Percentiles rank a stretch among this genome's conserved stretches.
Evolutionary conservation across 1,140 invertebrate species (phyloP).

Genomic region (Tribolium madens): DNA sequence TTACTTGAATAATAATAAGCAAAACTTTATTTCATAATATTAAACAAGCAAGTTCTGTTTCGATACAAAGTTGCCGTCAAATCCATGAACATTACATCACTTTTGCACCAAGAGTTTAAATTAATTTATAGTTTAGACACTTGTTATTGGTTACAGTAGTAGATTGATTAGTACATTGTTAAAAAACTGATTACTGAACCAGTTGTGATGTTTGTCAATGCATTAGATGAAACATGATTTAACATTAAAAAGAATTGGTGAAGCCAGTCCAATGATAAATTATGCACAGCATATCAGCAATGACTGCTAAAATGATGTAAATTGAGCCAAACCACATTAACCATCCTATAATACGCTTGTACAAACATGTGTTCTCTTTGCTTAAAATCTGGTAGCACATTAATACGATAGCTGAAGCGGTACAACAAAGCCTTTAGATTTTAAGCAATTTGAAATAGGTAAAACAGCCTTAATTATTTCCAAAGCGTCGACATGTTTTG

Average conservation of each 20-base stretch:
- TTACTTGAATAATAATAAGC: too few relatives aligned
- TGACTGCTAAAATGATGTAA: slow-evolving; percentile 15
- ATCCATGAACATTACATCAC: background rate
- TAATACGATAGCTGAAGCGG: slow-evolving; percentile 12
- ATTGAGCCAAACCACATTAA: slow-evolving; percentile 31
- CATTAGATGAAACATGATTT: background rate
- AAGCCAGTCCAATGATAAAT: slow-evolving; percentile 21
- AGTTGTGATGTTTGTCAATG: slow-evolving; percentile 28
- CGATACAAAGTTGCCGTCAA: background rate
- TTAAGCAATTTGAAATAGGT: slow-evolving; percentile 20
- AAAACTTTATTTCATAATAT: too few relatives aligned
- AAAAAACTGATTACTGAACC: background rate
- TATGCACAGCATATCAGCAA: slow-evolving; percentile 14
- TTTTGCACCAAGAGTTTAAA: background rate
- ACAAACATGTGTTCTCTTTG: slow-evolving; percentile 16
- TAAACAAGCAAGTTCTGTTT: too few relatives aligned
- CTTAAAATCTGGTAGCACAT: slow-evolving; percentile 33
- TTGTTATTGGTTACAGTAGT: background rate
- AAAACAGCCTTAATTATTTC: background rate
- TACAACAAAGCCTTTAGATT: slow-evolving; percentile 10
- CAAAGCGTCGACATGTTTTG: slow-evolving; percentile 2
- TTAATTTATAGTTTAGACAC: background rate
- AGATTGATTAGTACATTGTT: background rate
- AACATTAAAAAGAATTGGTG: background rate
- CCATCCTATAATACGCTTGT: slow-evolving; percentile 1